Conservation (phyloP, 2,113 vertebrate species). For the Trogon surrucura region DNA sequence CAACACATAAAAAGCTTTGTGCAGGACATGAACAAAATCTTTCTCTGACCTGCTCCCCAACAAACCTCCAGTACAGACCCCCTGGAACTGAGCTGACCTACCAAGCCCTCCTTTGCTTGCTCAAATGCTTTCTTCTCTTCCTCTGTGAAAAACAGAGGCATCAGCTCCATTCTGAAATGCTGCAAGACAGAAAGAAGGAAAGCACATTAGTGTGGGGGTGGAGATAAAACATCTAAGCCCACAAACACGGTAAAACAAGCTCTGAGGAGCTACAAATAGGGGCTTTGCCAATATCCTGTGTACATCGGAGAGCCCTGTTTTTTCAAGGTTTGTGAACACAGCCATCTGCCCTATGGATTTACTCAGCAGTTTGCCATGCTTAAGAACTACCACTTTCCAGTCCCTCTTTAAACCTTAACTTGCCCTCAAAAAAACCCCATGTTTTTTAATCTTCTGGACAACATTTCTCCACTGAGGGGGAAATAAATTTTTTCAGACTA, state of each 20-base stretch:
- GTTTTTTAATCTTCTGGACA: background rate
- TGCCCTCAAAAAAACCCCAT: too few relatives aligned
- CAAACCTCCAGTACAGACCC: background rate
- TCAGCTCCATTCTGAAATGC: conserved; percentile 98
- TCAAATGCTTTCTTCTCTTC: conserved; percentile 87
- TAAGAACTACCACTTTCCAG: too few relatives aligned
- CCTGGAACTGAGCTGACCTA: conserved; percentile 63
- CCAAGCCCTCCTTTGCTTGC: conserved; percentile 87
- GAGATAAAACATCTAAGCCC: background rate
- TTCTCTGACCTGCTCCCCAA: background rate
- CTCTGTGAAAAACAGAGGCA: conserved; percentile 89
- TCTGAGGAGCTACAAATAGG: background rate
- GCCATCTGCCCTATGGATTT: background rate
- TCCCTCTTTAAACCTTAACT: too few relatives aligned
- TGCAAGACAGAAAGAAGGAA: conserved; percentile 34
- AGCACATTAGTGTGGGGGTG: background rate
- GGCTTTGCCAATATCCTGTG: background rate
- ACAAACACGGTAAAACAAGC: background rate
- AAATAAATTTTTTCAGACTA: background rate
- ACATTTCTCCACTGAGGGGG: background rate
- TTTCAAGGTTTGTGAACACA: background rate
- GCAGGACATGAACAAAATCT: background rate
- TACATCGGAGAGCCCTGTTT: accelerated
- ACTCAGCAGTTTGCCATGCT: background rate
- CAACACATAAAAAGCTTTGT: background rate